Base-by-base conservation (phyloP, 2,888 invertebrate species). In the Gastracanthus pulcherrimus region DNA sequence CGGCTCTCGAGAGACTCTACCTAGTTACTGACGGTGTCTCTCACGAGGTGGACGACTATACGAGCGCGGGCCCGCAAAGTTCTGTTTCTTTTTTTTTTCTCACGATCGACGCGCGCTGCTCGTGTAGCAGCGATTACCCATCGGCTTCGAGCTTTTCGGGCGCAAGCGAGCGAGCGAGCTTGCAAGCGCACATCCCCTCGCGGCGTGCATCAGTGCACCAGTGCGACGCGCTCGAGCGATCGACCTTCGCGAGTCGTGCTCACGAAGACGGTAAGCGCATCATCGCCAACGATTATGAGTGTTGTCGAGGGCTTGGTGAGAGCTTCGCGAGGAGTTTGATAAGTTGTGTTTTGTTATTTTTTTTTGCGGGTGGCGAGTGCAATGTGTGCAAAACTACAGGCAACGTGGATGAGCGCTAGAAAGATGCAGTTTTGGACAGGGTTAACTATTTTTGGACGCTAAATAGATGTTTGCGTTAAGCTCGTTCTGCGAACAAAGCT, bases 21-120 rank as follows among this genome's bases (percentile, higher is more conserved):
- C n/a, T 34, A 87, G 88, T 88, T 86, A 86, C 86, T 86, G 88
- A 87, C 88, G 88, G 88, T 88, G 86, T 88, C 88, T 88, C 88
- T 88, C 86, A 82, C 86, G 85, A 85, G 85, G 87, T 85, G 86
- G 86, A 86, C 84, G 84, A 60, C 82, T 62, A n/a, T n/a, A n/a
- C 51, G 51, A 76, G 82, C 80, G 81, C 83, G 75, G 76, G 70
- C 60, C 26, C 26, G 51, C 26, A 3, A 23, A 55, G 9, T 16
- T 9, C 26, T 55, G 23, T 11, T 69, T 74, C 41, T 58, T 72
- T 79, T 81, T 76, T 76, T 74, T 80, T 75, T 45, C 9, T n/a
- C 16, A 3, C 75, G 64, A 64, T 48, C 64, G 23, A 31, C 34
- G 55, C 55, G 26, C 26, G 55, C 23, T 36, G 74, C 74, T 29